Percentiles rank a stretch among this genome's conserved stretches.
phyloP scores from a whole-genome alignment of 1,140 invertebrate genomes.

The Saccostrea glomerata region DNA sequence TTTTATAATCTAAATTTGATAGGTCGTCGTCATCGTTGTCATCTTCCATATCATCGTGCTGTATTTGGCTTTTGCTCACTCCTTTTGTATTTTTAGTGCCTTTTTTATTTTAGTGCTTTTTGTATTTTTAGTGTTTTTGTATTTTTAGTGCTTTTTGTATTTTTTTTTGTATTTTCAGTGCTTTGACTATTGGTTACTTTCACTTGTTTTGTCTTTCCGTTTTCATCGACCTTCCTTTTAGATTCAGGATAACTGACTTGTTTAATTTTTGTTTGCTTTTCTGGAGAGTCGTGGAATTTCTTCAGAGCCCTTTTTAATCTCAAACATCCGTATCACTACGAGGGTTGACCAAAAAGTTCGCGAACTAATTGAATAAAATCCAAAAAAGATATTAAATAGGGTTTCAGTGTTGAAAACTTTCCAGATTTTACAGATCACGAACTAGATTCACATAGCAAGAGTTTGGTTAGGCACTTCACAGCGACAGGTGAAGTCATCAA shows the following conservation, averaged over 20 bases:
- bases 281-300: slow-evolving; percentile 44
- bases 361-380: too few relatives aligned
- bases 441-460: too few relatives aligned
- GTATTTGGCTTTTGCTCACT: background rate
- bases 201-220: background rate
- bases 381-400: too few relatives aligned
- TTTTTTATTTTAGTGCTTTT: too few relatives aligned
- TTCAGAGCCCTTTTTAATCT: slow-evolving; percentile 61
- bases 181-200: background rate
- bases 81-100: slow-evolving; percentile 15
- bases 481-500: too few relatives aligned
- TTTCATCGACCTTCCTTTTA: background rate
- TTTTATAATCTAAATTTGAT: slow-evolving; percentile 39
- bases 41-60: background rate
- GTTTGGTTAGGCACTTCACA: too few relatives aligned
- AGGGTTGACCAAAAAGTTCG: too few relatives aligned
- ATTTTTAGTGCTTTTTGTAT: too few relatives aligned
- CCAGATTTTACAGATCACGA: background rate
- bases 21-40: slow-evolving; percentile 52
- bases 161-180: too few relatives aligned
- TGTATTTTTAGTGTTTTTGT: too few relatives aligned
- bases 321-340: too few relatives aligned
- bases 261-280: slow-evolving; percentile 26
- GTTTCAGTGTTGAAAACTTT: too few relatives aligned
- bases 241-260: background rate